Conservation (phyloP, 2,797 vertebrate genomes). For the Muscicapa striata region DNA sequence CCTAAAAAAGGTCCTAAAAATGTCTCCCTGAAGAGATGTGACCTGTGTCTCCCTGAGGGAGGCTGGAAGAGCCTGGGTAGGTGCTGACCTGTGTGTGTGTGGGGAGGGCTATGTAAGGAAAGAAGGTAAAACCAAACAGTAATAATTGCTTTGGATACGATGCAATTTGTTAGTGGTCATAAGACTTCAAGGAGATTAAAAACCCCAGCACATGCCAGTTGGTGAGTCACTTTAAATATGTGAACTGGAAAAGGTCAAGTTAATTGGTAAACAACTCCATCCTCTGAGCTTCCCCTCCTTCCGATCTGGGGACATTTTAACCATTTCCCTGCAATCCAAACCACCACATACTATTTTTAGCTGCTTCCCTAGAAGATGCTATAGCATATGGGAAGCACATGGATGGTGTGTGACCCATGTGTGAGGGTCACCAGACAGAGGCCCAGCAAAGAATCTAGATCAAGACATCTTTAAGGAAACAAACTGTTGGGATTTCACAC, state of each 20-base stretch:
- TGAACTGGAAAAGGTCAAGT: constrained; percentile 68
- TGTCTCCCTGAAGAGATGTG: not conserved
- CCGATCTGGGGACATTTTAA: constrained; percentile 47
- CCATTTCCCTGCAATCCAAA: constrained; percentile 41
- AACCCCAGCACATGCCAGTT: constrained; percentile 57
- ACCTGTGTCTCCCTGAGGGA: not conserved
- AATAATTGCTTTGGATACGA: constrained; percentile 49
- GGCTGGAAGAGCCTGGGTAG: not conserved
- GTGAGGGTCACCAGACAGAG: constrained; percentile 16
- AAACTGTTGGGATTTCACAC: not conserved
- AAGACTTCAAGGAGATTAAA: constrained; percentile 70
- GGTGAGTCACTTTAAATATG: constrained; percentile 70
- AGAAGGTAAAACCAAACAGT: constrained; percentile 3
- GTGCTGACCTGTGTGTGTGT: not conserved
- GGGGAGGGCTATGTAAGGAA: not conserved
- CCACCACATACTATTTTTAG: constrained; percentile 47
- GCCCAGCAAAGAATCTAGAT: not conserved
- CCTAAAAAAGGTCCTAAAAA: not conserved
- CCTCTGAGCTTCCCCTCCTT: constrained; percentile 59
- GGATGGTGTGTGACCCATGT: constrained; percentile 33
- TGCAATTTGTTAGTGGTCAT: constrained; percentile 48
- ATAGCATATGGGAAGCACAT: constrained; percentile 32
- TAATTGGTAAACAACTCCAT: constrained; percentile 66
- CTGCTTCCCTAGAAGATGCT: constrained; percentile 47
- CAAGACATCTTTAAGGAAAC: not conserved